Evolutionary conservation across 2,113 vertebrate genomes (phyloP).

Genomic region (Gavialis gangeticus): DNA sequence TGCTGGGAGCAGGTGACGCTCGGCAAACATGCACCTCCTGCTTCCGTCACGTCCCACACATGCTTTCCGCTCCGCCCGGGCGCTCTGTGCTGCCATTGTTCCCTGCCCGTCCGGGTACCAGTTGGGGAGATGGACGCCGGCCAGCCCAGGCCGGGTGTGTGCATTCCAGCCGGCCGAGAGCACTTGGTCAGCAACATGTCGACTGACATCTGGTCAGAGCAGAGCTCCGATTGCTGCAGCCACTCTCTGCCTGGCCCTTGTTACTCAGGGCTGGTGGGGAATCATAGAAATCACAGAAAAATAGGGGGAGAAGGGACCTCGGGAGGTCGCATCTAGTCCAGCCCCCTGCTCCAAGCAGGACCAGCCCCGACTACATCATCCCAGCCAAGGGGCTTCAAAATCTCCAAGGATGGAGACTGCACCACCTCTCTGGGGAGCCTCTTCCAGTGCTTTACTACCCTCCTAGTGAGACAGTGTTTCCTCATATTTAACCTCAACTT

Average conservation of each 20-base stretch:
- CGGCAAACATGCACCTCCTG: not conserved
- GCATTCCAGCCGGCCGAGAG: not conserved
- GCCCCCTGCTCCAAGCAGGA: no score
- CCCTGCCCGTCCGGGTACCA: not conserved
- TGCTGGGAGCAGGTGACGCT: not conserved
- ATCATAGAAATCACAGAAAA: accelerated
- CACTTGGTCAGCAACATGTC: not conserved
- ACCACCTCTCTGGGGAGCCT: no score
- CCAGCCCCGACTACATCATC: no score
- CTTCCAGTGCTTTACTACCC: no score
- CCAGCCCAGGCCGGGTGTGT: not conserved
- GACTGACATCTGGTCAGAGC: not conserved
- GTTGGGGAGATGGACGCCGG: not conserved
- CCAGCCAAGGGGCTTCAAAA: no score
- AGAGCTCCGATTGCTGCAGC: not conserved
- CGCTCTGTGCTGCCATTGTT: not conserved
- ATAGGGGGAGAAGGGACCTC: no score
- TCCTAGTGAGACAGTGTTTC: no score
- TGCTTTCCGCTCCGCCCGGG: not conserved
- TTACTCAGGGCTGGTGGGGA: not conserved
- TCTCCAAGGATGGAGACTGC: no score
- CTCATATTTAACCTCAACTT: no score
- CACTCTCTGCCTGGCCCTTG: accelerated
- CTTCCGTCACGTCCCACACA: not conserved
- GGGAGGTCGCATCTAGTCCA: no score